Evolutionary conservation across 2,113 vertebrate genomes (phyloP), one percentile per base, ranked within the genome.

Genomic region (Rhynchomys soricoides): DNA sequence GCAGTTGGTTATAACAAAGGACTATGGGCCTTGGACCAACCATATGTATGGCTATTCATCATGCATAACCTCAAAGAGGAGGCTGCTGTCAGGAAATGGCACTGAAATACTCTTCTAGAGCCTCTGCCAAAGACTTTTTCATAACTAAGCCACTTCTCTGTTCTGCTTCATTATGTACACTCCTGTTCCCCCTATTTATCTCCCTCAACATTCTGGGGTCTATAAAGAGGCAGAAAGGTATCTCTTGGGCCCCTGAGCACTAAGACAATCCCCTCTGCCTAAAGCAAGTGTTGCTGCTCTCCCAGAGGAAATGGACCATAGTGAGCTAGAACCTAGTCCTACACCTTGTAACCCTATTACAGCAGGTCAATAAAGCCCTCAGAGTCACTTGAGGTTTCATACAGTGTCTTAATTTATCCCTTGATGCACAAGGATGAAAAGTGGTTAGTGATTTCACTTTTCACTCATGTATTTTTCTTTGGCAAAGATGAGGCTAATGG

Each of bases 261-360:
- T 59, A 24, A 45, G n/a, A 40, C 3, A 7, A 40, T 64, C 34
- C 1, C 50, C 1, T n/a, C 22, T 91, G 34, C 64, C 50, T 31
- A 59, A 4, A 6, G 2, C 11, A 13, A 10, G 0, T 55, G 3
- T n/a, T 57, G 13, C 26, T 59, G 16, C 7, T 62, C 26, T 34
- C 45, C 11, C 16, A 21, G 12, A 45, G 5, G 66, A 89, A 73
- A 66, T 7, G 11, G 34, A 21, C 34, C 4, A 4, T 1, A 29
- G 3, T 4, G 5, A 55, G 22, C 1, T 7, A 7, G 13, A 59
- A 3, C 15, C 68, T 82, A 4, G 31, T 73, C 70, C 37, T 24
- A 17, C 13, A 26, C 62, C 21, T 11, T 17, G 17, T 31, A 26
- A 24, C 17, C 13, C 57, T 15, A 0, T 52, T 19, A 13, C 3